Evolutionary conservation across 2,888 invertebrate genomes (phyloP), one percentile per base, ranked within the genome.

Genomic region (Agonopterix alstromeriana): DNA sequence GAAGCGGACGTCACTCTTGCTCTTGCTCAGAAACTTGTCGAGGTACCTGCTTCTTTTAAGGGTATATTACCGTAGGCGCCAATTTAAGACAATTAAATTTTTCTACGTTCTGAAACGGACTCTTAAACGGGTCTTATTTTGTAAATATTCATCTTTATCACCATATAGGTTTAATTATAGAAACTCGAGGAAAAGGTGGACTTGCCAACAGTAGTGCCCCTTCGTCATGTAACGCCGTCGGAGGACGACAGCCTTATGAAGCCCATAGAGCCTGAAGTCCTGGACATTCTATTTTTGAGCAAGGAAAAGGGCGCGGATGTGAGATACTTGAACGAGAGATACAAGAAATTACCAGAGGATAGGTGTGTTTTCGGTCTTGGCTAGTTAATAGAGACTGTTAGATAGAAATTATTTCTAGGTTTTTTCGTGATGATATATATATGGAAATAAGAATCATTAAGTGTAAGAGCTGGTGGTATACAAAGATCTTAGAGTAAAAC

Each of bases 281-380:
- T 70, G 5, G 68, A 86, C 17, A 54, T 91, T 11, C 60, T 91
- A 1, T 90, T 89, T 57, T 74, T 74, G 1, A 82, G 90, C 63
- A 78, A 74, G 1, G 77, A 78, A 45, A 90, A 89, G 55, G 89
- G 90, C 8, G 88, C 90, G 0, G 73, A 82, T 0, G 65, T 73
- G 27, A 75, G 63, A 54, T 92, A 92, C 60, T 69, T 92, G 10
- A 77, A 81, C 42, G 78, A 74, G 36, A 72, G 91, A 51, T 70
- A 83, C 45, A 83, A 88, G 54, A 73, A 86, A 47, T 60, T 87
- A 8, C 91, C 91, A 0, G 91, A 91, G 51, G 84, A 91, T 3
- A 88, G 77, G 88, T 88, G 50, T 65, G 73, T 65, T 41, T 5
- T 42, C 12, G n/a, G 5, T 27, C 7, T 27, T 27, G 27, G 3